Evolutionary conservation across 2,797 vertebrate species (phyloP).

Genomic region (Monodelphis domestica): DNA sequence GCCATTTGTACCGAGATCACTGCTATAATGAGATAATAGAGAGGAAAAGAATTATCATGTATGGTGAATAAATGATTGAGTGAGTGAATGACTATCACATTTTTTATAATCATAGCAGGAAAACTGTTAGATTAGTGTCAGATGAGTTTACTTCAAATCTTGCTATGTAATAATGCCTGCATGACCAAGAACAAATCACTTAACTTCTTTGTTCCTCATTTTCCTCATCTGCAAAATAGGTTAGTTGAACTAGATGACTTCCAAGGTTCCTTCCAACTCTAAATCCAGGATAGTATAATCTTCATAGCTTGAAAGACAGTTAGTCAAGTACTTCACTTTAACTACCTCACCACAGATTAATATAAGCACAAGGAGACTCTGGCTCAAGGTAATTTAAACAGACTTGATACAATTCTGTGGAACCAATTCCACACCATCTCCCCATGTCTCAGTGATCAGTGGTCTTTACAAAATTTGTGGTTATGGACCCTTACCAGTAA

Average conservation of each 20-base stretch:
- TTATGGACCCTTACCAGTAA: background rate
- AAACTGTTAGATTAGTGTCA: background rate
- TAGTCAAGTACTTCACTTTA: constrained; percentile 44
- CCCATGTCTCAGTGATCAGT: background rate
- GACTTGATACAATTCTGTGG: constrained; percentile 46
- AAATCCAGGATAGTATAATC: background rate
- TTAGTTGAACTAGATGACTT: background rate
- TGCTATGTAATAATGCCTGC: background rate
- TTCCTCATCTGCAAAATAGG: background rate
- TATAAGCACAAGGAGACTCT: background rate
- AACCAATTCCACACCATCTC: background rate
- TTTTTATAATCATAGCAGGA: background rate
- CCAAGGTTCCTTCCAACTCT: background rate
- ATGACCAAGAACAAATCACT: background rate
- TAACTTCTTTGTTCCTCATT: background rate
- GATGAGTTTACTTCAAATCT: background rate
- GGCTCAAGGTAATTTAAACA: constrained; percentile 26
- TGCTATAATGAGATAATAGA: background rate
- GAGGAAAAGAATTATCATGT: background rate
- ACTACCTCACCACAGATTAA: background rate
- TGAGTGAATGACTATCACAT: background rate
- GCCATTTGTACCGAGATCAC: background rate
- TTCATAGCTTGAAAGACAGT: background rate
- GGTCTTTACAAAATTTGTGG: background rate
- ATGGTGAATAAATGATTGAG: no score